A percentile compares a stretch with the other conserved stretches of the same genome.
Conservation (phyloP, 1,140 invertebrate species). For the Temnothorax nylanderi region DNA sequence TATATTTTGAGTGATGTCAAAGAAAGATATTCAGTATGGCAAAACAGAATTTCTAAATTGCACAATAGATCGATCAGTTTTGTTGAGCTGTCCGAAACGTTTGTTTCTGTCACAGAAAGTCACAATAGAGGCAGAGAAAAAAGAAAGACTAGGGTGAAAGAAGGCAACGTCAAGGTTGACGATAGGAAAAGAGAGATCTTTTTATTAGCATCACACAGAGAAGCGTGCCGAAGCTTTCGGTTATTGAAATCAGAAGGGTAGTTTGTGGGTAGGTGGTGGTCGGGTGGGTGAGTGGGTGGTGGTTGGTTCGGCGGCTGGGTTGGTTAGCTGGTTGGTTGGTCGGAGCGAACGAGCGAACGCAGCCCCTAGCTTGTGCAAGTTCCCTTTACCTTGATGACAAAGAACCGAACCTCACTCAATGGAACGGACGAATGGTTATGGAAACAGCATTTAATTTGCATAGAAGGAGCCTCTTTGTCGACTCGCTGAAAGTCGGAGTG, state of each 20-base stretch:
- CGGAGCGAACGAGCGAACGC: conserved; percentile 68
- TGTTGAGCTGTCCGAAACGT: neutral
- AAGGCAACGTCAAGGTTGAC: conserved; percentile 4
- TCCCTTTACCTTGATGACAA: conserved; percentile 85
- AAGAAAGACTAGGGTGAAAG: neutral
- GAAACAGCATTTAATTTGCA: conserved; percentile 86
- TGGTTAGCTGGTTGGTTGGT: conserved; percentile 58
- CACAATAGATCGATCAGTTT: neutral
- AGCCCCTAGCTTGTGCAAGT: conserved; percentile 81
- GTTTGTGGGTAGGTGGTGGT: conserved; percentile 59
- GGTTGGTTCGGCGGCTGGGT: conserved; percentile 52
- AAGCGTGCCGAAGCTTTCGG: conserved; percentile 73
- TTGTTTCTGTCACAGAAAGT: neutral
- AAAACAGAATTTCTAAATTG: neutral
- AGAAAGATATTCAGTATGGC: neutral
- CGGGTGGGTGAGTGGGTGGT: conserved; percentile 51
- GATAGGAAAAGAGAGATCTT: conserved; percentile 73
- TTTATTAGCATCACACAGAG: conserved; percentile 82
- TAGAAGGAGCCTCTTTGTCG: conserved; percentile 85
- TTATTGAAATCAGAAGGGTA: conserved; percentile 81
- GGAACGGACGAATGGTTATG: conserved; percentile 86
- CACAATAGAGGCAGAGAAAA: neutral
- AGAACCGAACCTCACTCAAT: conserved; percentile 85
- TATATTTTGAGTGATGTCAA: neutral
- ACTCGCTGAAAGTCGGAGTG: conserved; percentile 73